Percentiles rank a stretch among this genome's conserved stretches.
These are phyloP conservation scores for Alethe diademata DNA, from an alignment of 2,113 vertebrate genomes.

Conservation along the genomic window DNA sequence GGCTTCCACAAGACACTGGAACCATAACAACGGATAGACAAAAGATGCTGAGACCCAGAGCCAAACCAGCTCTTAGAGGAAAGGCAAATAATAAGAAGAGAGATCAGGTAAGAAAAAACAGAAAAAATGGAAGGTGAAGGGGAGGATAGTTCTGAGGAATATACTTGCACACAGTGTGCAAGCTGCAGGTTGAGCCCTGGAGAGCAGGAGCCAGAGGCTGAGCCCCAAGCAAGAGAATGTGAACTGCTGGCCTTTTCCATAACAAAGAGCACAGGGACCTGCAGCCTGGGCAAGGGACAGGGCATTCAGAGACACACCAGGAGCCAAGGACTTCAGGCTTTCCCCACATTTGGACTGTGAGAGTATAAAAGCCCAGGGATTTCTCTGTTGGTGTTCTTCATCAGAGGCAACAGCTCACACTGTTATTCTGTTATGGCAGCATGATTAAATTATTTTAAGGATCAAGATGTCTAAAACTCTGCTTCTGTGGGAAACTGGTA, in stretches of 20 bases:
- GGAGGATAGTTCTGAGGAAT: background rate
- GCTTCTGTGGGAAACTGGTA: background rate
- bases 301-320: background rate
- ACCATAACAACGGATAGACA: background rate
- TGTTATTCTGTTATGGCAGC: background rate
- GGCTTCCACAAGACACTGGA: background rate
- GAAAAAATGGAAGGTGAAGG: background rate
- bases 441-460: background rate
- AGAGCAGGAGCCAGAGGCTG: background rate
- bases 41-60: background rate
- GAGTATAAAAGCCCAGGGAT: no score
- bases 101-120: background rate
- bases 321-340: background rate
- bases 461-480: background rate
- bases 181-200: background rate
- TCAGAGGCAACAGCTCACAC: background rate
- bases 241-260: background rate
- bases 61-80: accelerated
- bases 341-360: no score
- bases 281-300: background rate
- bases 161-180: background rate
- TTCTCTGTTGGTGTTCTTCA: background rate
- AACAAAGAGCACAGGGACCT: background rate
- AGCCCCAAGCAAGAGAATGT: background rate
- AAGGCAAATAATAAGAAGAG: background rate